Conservation (phyloP, 2,797 vertebrate species). For the Semotilus atromaculatus region DNA sequence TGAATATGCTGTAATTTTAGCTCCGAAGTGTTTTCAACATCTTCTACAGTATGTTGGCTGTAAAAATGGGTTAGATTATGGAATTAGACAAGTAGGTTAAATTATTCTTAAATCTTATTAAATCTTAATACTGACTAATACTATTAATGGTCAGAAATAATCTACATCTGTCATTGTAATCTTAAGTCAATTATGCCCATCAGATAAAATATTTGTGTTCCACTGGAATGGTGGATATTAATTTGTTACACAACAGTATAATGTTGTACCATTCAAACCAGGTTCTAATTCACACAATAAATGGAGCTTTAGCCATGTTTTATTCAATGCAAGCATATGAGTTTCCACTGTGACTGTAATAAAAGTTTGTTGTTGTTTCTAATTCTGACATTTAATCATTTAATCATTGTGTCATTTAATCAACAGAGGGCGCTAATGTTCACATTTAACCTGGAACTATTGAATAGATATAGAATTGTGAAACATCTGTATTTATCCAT, state of each 20-base stretch:
- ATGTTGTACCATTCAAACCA: neutral
- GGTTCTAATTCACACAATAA: neutral
- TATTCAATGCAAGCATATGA: too few species aligned
- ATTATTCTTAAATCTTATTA: too few species aligned
- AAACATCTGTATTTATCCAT: neutral
- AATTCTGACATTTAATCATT: too few species aligned
- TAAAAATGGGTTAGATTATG: neutral
- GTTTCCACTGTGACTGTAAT: neutral
- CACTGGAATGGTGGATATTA: neutral
- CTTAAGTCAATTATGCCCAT: neutral
- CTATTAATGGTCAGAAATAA: too few species aligned
- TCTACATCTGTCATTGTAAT: neutral
- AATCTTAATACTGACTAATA: too few species aligned
- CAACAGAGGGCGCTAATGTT: conserved; percentile 31
- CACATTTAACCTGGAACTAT: neutral
- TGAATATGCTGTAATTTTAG: neutral
- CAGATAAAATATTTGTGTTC: neutral
- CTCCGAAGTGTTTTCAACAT: neutral
- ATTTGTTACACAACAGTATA: neutral
- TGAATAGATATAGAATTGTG: neutral
- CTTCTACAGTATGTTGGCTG: neutral
- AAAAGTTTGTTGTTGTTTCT: neutral
- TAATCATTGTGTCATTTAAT: neutral
- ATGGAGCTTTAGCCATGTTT: neutral
- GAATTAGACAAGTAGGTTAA: neutral